Percentiles rank a stretch among this genome's conserved stretches.
These are phyloP conservation scores for Cephus pulcher DNA, from an alignment of 2,888 invertebrate species.

Conservation along the genomic window DNA sequence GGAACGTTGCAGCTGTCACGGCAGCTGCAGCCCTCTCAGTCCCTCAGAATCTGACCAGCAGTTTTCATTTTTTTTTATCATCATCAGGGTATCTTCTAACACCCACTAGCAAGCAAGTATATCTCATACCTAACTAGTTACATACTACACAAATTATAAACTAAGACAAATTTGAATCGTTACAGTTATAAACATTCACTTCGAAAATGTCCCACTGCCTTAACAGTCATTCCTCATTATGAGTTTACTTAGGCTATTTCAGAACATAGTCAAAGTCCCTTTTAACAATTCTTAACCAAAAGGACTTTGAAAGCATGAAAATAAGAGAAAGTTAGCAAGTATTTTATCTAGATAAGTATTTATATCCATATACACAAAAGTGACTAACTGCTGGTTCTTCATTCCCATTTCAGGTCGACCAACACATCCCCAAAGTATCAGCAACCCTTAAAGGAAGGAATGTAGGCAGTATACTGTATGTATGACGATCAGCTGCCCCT, in stretches of 20 bases:
- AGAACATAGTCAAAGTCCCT: not conserved
- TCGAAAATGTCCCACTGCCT: not conserved
- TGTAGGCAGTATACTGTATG: slow-evolving; percentile 31
- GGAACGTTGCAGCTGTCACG: slow-evolving; percentile 19
- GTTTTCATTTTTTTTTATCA: slow-evolving; percentile 8
- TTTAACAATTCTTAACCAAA: not conserved
- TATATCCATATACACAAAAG: not conserved
- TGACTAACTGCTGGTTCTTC: not conserved
- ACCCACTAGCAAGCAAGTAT: not conserved
- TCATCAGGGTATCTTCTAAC: not conserved
- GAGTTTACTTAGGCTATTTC: not conserved
- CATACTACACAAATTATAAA: not conserved
- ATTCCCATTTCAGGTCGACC: not conserved
- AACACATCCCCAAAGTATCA: not conserved
- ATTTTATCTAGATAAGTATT: not conserved
- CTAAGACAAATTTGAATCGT: not conserved
- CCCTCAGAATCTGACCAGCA: slow-evolving; percentile 49
- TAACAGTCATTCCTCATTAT: not conserved
- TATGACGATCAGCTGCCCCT: slow-evolving; percentile 52
- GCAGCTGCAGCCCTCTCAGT: slow-evolving; percentile 30
- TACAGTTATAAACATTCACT: not conserved
- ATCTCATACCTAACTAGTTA: too few relatives aligned
- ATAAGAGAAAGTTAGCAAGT: not conserved
- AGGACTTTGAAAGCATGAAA: not conserved
- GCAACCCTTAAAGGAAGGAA: not conserved